phyloP scores from a whole-genome alignment of 2,797 vertebrate genomes.

The Chaunax sp. region DNA sequence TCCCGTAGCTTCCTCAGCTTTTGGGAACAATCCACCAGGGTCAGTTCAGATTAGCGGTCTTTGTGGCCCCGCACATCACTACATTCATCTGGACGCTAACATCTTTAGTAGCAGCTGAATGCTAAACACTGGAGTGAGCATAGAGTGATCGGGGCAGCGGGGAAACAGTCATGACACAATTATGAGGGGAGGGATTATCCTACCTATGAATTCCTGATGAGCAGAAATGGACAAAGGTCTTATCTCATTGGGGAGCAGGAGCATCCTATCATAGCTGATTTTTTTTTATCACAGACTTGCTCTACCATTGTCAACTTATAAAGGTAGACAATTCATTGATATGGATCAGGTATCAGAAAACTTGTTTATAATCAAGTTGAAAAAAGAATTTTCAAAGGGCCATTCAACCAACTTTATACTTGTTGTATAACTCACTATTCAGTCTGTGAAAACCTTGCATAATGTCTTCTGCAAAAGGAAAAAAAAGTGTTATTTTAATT shows the following conservation, averaged over 20 bases:
- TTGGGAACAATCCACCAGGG: constrained; percentile 89
- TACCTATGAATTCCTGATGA: constrained; percentile 82
- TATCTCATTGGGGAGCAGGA: constrained; percentile 45
- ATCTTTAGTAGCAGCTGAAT: constrained; percentile 94
- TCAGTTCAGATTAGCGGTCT: constrained; percentile 93
- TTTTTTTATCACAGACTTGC: constrained; percentile 30
- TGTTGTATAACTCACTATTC: too few species aligned
- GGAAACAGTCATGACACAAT: constrained; percentile 70
- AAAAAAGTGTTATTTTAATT: too few species aligned
- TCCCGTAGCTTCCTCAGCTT: constrained; percentile 84
- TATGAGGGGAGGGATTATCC: constrained; percentile 74
- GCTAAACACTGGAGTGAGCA: constrained; percentile 81
- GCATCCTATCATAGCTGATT: constrained; percentile 31
- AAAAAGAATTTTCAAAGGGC: not conserved
- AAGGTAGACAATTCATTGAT: not conserved
- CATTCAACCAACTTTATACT: not conserved
- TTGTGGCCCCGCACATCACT: constrained; percentile 85
- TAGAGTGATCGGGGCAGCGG: constrained; percentile 51
- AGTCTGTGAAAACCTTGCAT: too few species aligned
- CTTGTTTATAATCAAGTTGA: not conserved
- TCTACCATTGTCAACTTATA: constrained; percentile 12
- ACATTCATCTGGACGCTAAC: constrained; percentile 89
- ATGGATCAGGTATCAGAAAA: not conserved
- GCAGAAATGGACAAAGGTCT: constrained; percentile 68
- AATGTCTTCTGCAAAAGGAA: too few species aligned